A percentile compares a stretch with the other conserved stretches of the same genome.
These are phyloP conservation scores for Pachypeltis micranthus DNA, from an alignment of 1,140 invertebrate genomes.

Conservation along the genomic window DNA sequence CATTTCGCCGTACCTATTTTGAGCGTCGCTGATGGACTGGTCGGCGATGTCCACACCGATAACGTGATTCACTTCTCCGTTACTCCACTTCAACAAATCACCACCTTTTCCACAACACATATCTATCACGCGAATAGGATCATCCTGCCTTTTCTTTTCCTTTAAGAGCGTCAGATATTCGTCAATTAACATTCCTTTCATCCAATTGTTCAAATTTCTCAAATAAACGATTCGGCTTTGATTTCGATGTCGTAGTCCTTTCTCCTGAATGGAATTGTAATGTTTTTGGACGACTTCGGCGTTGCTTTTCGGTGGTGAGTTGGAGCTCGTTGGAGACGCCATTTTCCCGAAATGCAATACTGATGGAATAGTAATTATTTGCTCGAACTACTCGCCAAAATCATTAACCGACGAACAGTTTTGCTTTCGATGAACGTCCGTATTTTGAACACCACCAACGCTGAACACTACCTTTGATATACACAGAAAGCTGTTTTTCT, in stretches of 20 bases:
- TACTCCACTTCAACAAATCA: slow-evolving; percentile 90
- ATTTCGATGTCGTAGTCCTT: slow-evolving; percentile 60
- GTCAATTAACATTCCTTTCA: slow-evolving; percentile 87
- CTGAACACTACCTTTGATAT: no score
- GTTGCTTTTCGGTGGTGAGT: slow-evolving; percentile 4
- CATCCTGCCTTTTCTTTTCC: slow-evolving; percentile 44
- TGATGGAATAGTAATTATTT: no score
- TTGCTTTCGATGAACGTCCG: no score
- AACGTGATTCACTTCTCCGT: slow-evolving; percentile 67
- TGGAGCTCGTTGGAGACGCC: not conserved
- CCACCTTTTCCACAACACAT: slow-evolving; percentile 84
- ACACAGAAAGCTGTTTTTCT: no score
- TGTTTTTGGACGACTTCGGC: slow-evolving; percentile 58
- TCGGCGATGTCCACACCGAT: slow-evolving; percentile 91
- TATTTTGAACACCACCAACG: no score
- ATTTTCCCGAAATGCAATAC: no score
- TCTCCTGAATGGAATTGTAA: slow-evolving; percentile 74
- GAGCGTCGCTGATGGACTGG: slow-evolving; percentile 79
- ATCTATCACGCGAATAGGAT: slow-evolving; percentile 50
- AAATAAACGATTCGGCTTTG: slow-evolving; percentile 85
- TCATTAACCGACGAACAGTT: no score
- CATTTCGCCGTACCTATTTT: slow-evolving; percentile 52
- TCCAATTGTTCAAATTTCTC: slow-evolving; percentile 98
- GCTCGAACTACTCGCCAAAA: no score
- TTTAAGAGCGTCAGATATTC: slow-evolving; percentile 54